Base-by-base conservation (phyloP, 2,888 invertebrate genomes). In the Tenthredo scrophulariae region DNA sequence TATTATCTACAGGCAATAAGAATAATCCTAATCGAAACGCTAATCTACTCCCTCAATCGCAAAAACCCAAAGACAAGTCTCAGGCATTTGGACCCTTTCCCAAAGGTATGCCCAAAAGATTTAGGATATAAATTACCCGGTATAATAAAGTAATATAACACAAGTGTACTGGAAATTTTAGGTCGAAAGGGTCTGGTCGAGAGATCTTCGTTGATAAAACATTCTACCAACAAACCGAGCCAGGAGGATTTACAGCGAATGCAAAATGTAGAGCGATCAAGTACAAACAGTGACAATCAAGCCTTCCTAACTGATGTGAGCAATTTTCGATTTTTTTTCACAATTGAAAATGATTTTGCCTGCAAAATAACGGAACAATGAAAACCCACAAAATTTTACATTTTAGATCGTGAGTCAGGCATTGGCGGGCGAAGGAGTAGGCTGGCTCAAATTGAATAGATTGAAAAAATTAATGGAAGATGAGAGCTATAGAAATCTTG, bases 381-480 rank as follows among this genome's bases (percentile, higher is more conserved):
- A 62, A 26, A 62, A 13, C 10, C n/a, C n/a, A n/a, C 58, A 67
- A 33, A 15, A 33, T 33, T 33, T 67, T 67, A 15, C 0, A 72
- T 80, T 91, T 87, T 54, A 97, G 96, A 95, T 98, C 82, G 96
- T 98, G 0, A 96, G 95, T 91, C 97, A 96, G 93, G 98, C 98
- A 1, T 93, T 98, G 84, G 97, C 97, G 87, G 99, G 99, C 4
- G 98, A 98, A 93, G 98, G 98, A 0, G 97, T 99, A 0, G 98
- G 99, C 26, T 99, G 99, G 98, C 95, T 99, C 77, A 98, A 99
- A 92, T 94, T 98, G 26, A 98, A 97, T 91, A 95, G 98, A 37
- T 94, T 99, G 80, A 98, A 97, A 92, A 99, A 98, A 91, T 94
- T 99, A 43, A 98, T 99, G 98, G 99, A 99, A 93, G 99, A 99